A percentile compares a stretch with the other conserved stretches of the same genome.
Evolutionary conservation across 2,797 vertebrate species (phyloP).

Genomic region (Myotis findleyi): DNA sequence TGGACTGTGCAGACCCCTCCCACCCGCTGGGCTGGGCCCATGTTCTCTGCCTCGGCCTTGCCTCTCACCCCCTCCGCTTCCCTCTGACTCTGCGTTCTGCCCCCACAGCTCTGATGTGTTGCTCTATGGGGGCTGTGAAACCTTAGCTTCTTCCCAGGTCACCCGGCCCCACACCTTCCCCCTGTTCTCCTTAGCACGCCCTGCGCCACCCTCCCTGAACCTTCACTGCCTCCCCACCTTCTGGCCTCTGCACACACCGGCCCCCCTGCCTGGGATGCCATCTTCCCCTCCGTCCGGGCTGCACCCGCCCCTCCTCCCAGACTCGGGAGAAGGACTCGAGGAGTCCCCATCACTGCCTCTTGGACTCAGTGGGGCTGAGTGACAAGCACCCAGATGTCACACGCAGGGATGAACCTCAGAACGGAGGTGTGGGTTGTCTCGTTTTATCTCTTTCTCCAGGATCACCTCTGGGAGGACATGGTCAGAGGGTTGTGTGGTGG

Average conservation of each 20-base stretch:
- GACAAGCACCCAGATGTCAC: accelerated
- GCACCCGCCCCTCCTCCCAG: not conserved
- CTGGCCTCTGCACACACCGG: not conserved
- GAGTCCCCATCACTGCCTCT: not conserved
- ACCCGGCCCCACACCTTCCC: accelerated
- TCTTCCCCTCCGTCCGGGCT: not conserved
- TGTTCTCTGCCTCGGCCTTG: not conserved
- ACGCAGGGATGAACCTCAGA: not conserved
- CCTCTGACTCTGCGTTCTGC: not conserved
- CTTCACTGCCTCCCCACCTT: not conserved
- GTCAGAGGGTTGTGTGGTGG: not conserved
- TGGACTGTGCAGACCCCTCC: not conserved
- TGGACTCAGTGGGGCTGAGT: not conserved
- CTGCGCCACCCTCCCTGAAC: not conserved
- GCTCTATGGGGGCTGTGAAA: not conserved
- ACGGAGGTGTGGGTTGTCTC: accelerated
- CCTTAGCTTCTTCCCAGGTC: not conserved
- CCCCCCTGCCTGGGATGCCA: not conserved
- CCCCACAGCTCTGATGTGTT: not conserved
- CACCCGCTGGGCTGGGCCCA: not conserved
- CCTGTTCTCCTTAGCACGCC: not conserved
- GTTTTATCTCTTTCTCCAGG: not conserved
- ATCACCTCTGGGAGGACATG: not conserved
- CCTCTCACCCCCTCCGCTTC: not conserved
- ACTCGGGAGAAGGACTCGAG: not conserved